Evolutionary conservation across 2,888 invertebrate species (phyloP).

Genomic region (Nemurella pictetii): DNA sequence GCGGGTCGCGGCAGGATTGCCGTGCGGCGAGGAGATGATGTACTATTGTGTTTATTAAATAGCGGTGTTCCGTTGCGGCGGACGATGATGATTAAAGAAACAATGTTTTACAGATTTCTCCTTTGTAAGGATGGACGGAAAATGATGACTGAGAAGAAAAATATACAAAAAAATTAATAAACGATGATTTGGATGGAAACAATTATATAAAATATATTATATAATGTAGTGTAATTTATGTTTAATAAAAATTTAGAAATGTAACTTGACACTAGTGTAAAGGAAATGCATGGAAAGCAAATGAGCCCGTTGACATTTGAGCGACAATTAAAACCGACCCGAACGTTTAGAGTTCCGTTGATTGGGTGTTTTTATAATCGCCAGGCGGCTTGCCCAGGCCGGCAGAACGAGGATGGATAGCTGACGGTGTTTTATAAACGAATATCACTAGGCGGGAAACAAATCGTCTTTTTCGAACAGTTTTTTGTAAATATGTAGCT

Average conservation of each 20-base stretch:
- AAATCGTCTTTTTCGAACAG: background rate
- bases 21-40: background rate
- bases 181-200: background rate
- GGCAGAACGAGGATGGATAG: background rate
- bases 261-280: conserved; percentile 2
- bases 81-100: conserved; percentile 6
- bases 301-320: background rate
- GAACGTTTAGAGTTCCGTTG: background rate
- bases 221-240: conserved; percentile 35
- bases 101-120: conserved; percentile 35
- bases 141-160: conserved; percentile 28
- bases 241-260: conserved; percentile 22
- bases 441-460: background rate
- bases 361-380: conserved; percentile 1
- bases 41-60: background rate
- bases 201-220: background rate
- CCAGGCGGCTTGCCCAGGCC: background rate
- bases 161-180: background rate
- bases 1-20: background rate
- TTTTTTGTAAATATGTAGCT: background rate
- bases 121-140: conserved; percentile 38
- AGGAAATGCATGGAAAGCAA: background rate
- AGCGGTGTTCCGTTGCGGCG: background rate
- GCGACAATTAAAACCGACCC: conserved; percentile 6
- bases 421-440: background rate